Evolutionary conservation across 2,888 invertebrate species (phyloP), one percentile per base, ranked within the genome.

Genomic region (Doris montereyensis): DNA sequence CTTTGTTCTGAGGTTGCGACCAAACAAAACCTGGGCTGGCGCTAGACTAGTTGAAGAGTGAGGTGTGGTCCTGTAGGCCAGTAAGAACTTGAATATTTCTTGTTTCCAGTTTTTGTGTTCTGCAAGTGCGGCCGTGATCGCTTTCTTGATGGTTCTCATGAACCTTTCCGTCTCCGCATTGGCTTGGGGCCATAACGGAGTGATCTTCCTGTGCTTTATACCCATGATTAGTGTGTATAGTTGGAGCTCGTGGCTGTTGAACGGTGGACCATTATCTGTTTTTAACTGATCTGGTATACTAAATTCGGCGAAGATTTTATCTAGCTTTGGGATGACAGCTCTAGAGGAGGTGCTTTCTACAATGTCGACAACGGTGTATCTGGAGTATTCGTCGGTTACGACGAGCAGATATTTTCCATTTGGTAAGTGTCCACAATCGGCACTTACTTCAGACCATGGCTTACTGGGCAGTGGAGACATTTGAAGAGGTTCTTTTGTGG

Each of bases 381-480:
- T 35, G 1, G 81, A 76, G 41, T 81, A 80, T 21, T 81, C 81
- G 28, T 83, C 81, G 0, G 62, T 78, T 5, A 82, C 52, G 10
- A 82, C 78, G 21, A 82, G 77, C 0, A 81, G 32, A 41, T 80
- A 73, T 4, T 81, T 34, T 1, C 73, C 80, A 30, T 34, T 75
- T 21, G 82, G 71, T 0, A 79, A 57, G 5, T 80, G 77, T 52
- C 58, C 76, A 71, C 78, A 81, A 67, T 82, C 79, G 8, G 41
- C 62, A 13, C 70, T 73, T 1, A 74, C 13, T 21, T 60, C 52
- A 10, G 34, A 4, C 79, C 79, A 81, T 77, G 82, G 77, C 17
- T 10, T 73, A 24, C 8, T n/a, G 0, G 81, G 82, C 13, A 82
- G 10, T 17, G 21, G 4, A 2, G 77, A 81, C 77, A 79, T 79